Percentiles rank a stretch among this genome's conserved stretches.
Evolutionary conservation across 2,113 vertebrate species (phyloP).

Genomic region (Caranx melampygus): DNA sequence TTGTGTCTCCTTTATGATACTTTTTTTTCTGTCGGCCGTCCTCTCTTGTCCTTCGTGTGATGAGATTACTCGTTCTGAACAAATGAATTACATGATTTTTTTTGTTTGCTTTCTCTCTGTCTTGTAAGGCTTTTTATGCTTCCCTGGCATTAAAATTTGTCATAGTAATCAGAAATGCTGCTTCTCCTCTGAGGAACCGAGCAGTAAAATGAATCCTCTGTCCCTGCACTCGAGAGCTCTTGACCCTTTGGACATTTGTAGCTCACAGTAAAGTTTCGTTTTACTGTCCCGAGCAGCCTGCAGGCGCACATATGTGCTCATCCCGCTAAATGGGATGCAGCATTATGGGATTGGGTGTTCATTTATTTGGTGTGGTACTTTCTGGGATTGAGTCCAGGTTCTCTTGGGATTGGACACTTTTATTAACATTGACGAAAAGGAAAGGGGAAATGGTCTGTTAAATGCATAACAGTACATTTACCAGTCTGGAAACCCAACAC

Average conservation of each 20-base stretch:
- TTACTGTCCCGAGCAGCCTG: constrained; percentile 47
- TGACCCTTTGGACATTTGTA: constrained; percentile 59
- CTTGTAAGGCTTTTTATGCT: constrained; percentile 37
- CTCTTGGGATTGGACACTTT: constrained; percentile 39
- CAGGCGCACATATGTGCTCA: constrained; percentile 23
- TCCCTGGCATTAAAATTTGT: constrained; percentile 48
- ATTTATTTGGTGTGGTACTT: constrained; percentile 49
- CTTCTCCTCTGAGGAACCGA: constrained; percentile 11
- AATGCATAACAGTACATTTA: constrained; percentile 34
- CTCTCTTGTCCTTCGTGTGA: constrained; percentile 54
- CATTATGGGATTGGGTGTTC: constrained; percentile 59
- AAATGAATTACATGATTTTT: constrained; percentile 61
- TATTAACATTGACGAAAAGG: constrained; percentile 53
- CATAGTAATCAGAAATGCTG: constrained; percentile 64
- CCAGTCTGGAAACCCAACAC: constrained; percentile 44
- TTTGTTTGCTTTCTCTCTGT: constrained; percentile 38
- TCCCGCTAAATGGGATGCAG: constrained; percentile 35
- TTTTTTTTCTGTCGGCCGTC: constrained; percentile 36
- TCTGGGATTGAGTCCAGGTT: constrained; percentile 30
- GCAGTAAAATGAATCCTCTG: constrained; percentile 54
- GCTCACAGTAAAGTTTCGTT: constrained; percentile 63
- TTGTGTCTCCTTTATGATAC: constrained; percentile 17
- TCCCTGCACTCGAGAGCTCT: constrained; percentile 31
- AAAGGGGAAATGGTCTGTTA: constrained; percentile 19
- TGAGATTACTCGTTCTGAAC: constrained; percentile 50